Evolutionary conservation across 2,888 invertebrate genomes (phyloP), one percentile per base, ranked within the genome.

Genomic region (Dicyrtomina minuta): DNA sequence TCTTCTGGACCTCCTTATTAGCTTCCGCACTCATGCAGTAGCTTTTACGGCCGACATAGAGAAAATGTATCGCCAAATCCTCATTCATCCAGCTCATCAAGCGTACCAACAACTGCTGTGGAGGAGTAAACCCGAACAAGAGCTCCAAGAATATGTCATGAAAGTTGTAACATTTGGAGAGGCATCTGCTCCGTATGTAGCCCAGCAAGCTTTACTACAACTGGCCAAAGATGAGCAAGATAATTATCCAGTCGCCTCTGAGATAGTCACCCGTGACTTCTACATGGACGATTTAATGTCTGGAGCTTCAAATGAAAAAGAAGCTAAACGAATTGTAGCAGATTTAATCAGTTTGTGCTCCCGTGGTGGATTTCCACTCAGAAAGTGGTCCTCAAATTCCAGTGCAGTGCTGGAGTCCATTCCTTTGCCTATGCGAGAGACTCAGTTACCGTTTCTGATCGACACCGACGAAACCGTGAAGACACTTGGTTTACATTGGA

Each of bases 61-160:
- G 8, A 78, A 80, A 66, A 80, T 80, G 77, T 81, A 78, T 49
- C 72, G 79, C 0, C 79, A 79, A 66, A 73, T 80, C 27, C 20
- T 61, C 24, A 66, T 80, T 0, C 33, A 76, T 13, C 62, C 71
- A 1, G 70, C 74, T 1, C 78, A 81, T 59, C 69, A 77, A 13
- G 33, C 77, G 17, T 76, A 79, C 13, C 82, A 81, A 64, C 62
- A 78, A n/a, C 81, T 83, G 2, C 59, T 82, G 3, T 82, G 81
- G 82, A 64, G 80, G 27, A 59, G 71, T 5, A 24, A 72, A 55
- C 70, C 73, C n/a, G 26, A 60, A 4, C 67, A 79, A 13, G 69
- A 71, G 6, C 59, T 79, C 4, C 46, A 70, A 27, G 71, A 70
- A 0, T 74, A 75, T 20, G 58, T 68, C 5, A 71, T 80, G 6